Evolutionary conservation across 2,888 invertebrate genomes (phyloP), one percentile per base, ranked within the genome.

Genomic region (Caenorhabditis sp.): DNA sequence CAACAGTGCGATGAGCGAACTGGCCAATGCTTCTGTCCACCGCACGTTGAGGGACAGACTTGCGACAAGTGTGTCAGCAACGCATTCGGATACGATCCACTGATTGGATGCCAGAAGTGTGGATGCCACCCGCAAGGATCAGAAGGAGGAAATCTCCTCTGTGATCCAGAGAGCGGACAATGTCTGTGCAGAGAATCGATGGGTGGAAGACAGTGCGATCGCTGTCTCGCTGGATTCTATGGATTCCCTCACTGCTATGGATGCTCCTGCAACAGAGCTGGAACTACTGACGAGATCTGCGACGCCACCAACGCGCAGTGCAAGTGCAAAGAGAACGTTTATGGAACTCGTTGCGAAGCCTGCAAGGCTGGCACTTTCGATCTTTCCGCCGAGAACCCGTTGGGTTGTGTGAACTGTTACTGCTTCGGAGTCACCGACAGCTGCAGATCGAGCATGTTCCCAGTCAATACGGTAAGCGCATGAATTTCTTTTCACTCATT

Each of bases 331-430:
- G 78, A 95, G 78, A 92, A 94, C 83, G 94, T 94, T 0, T 91
- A 92, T 4, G 95, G 94, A 1, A 91, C 92, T 72, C 93, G 93
- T 8, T 99, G 98, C 89, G 93, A 95, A 84, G 91, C 92, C 0
- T 99, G 98, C 89, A 92, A 92, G 79, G 94, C 94, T 35, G 95
- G 95, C 15, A 94, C 94, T 4, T 99, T 95, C 91, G 94, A 96
- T 89, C 91, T 99, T 32, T 94, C 95, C 89, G 92, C 92, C 1
- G 91, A 91, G 63, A 95, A 97, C 89, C 93, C 94, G 0, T 93
- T 93, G 2, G 99, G 98, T 0, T 99, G 98, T 89, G 95, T 95
- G 1, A 94, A 94, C 83, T 99, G 99, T 89, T 97, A 95, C 92
- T 99, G 99, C 89, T 99, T 96, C 89, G 96, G 95, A 0, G 94